phyloP scores from a whole-genome alignment of 2,113 vertebrate species.

The Sminthopsis crassicaudata region DNA sequence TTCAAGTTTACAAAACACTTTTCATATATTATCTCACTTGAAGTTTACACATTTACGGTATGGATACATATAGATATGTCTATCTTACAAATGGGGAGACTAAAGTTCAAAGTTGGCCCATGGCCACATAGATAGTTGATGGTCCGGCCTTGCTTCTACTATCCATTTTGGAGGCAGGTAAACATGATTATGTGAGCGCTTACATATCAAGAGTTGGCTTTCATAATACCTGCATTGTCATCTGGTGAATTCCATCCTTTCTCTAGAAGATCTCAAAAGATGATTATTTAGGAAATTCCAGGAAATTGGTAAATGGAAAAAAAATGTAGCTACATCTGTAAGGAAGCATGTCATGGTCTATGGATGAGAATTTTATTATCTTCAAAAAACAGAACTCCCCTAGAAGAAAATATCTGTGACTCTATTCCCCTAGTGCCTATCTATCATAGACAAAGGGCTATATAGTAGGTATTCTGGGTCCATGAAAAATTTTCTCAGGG shows the following conservation, averaged over 20 bases:
- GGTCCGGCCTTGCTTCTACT: not conserved
- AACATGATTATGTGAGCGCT: not conserved
- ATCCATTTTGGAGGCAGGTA: not conserved
- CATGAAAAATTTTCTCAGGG: not conserved
- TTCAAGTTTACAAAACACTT: not conserved
- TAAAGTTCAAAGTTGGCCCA: not conserved
- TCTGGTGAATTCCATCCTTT: not conserved
- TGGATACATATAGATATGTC: not conserved
- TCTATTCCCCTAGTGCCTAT: not conserved
- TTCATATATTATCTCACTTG: not conserved
- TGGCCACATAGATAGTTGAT: not conserved
- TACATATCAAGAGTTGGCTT: not conserved
- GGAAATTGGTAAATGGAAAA: not conserved
- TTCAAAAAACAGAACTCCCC: not conserved
- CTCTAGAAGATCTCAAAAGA: not conserved
- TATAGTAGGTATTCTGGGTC: not conserved
- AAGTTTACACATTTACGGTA: not conserved
- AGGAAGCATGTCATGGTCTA: not conserved
- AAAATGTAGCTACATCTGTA: not conserved
- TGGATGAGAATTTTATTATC: not conserved
- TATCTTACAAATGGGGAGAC: not conserved
- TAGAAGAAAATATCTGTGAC: not conserved
- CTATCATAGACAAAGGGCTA: not conserved
- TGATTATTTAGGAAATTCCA: not conserved
- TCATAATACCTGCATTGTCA: not conserved